Evolutionary conservation across 2,113 vertebrate species (phyloP).

Genomic region (Gorsachius goisagi): DNA sequence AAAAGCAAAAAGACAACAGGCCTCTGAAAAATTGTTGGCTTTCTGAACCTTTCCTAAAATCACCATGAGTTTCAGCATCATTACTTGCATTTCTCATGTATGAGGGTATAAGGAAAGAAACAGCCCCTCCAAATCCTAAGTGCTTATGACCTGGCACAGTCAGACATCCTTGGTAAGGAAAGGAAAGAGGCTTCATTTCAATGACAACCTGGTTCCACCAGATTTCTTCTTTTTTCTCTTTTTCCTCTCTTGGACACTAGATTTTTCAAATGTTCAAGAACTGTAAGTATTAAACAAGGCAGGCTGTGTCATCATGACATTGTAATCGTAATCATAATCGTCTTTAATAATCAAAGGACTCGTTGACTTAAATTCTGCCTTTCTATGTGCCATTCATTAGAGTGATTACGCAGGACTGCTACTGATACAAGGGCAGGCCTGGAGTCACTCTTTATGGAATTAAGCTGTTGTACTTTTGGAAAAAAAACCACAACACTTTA

Average conservation of each 20-base stretch:
- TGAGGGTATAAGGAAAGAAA: neutral
- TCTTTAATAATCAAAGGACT: neutral
- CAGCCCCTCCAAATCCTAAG: neutral
- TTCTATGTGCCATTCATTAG: neutral
- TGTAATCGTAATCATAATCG: neutral
- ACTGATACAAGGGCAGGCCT: neutral
- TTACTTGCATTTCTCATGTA: neutral
- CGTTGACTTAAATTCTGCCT: neutral
- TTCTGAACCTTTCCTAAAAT: neutral
- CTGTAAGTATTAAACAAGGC: neutral
- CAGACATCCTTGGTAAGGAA: neutral
- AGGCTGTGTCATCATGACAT: neutral
- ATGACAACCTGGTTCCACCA: neutral
- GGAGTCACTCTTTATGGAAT: neutral
- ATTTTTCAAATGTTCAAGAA: neutral
- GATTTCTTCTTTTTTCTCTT: neutral
- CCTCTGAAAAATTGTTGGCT: neutral
- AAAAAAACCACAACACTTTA: neutral
- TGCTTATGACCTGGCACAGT: neutral
- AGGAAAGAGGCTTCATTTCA: neutral
- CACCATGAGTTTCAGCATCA: neutral
- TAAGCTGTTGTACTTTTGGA: neutral
- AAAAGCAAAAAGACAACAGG: neutral
- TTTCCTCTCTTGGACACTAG: neutral
- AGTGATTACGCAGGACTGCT: neutral